Evolutionary conservation across 1,140 invertebrate species (phyloP).

Genomic region (Orius laevigatus): DNA sequence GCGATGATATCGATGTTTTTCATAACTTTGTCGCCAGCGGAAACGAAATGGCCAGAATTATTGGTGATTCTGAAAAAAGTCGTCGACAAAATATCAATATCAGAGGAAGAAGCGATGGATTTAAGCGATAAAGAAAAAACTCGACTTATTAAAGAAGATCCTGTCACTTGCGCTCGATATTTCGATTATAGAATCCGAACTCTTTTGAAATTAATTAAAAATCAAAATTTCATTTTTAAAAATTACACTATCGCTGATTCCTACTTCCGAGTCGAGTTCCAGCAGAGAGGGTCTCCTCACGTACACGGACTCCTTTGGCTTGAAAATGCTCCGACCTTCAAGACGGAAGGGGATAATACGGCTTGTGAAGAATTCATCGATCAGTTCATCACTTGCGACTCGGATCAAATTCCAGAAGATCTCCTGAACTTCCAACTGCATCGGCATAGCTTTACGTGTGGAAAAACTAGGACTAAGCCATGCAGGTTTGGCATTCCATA

Average conservation of each 20-base stretch:
- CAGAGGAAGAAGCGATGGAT: background rate
- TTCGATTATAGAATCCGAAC: background rate
- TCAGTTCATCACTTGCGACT: constrained; percentile 9
- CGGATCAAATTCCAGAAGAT: background rate
- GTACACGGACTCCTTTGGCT: background rate
- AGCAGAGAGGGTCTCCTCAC: background rate
- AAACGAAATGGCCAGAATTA: background rate
- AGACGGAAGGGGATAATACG: background rate
- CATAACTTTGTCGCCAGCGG: background rate
- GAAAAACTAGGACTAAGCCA: background rate
- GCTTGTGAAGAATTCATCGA: constrained; percentile 6
- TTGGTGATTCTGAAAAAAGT: background rate
- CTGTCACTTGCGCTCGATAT: background rate
- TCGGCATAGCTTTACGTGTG: constrained; percentile 3
- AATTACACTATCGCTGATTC: background rate
- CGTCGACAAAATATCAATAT: background rate
- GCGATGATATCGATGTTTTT: constrained; percentile 9
- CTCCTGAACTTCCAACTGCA: background rate
- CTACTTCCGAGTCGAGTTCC: background rate
- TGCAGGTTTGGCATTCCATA: background rate
- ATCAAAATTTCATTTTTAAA: background rate
- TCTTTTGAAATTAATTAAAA: background rate
- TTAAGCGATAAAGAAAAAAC: background rate
- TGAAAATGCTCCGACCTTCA: background rate
- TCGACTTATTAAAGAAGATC: background rate